Conservation (phyloP, 37 sponge, comb jelly and placozoan species). For the Geodia barretti region DNA sequence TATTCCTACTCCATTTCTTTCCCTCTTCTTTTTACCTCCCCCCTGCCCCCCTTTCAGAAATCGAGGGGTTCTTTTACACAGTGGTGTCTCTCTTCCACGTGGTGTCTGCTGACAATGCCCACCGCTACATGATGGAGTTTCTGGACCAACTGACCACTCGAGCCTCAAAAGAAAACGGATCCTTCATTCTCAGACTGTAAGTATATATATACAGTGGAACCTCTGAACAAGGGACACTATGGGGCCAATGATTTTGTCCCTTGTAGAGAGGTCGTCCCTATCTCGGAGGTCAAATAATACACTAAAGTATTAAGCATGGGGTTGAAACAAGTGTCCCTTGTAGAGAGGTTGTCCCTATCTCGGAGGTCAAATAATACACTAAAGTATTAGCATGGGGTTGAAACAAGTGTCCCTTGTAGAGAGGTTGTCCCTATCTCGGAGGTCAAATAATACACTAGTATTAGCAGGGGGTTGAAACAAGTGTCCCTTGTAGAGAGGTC, state of each 20-base stretch:
- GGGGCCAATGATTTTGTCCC: too few species aligned
- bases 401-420: too few species aligned
- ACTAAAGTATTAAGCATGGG: not conserved
- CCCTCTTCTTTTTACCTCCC: not conserved
- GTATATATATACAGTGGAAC: not conserved
- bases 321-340: not conserved
- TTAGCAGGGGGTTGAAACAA: too few species aligned
- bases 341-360: too few species aligned
- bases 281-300: not conserved
- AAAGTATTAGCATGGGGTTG: too few species aligned
- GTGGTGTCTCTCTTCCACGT: slow-evolving; percentile 65
- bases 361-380: too few species aligned
- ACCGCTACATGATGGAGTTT: slow-evolving; percentile 16
- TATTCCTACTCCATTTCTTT: not conserved
- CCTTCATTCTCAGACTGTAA: slow-evolving; percentile 41
- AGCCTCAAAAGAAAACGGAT: slow-evolving; percentile 20
- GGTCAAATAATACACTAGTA: too few species aligned
- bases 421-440: too few species aligned
- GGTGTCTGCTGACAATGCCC: slow-evolving; percentile 9
- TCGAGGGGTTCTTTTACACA: slow-evolving; percentile 67
- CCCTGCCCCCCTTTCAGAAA: slow-evolving; percentile 29
- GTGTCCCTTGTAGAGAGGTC: too few species aligned
- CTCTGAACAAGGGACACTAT: not conserved
- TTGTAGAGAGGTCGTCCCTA: not conserved
- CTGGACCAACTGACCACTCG: slow-evolving; percentile 20